Base-by-base conservation (phyloP, 2,797 vertebrate species). In the Amblyopsis hoosieri region DNA sequence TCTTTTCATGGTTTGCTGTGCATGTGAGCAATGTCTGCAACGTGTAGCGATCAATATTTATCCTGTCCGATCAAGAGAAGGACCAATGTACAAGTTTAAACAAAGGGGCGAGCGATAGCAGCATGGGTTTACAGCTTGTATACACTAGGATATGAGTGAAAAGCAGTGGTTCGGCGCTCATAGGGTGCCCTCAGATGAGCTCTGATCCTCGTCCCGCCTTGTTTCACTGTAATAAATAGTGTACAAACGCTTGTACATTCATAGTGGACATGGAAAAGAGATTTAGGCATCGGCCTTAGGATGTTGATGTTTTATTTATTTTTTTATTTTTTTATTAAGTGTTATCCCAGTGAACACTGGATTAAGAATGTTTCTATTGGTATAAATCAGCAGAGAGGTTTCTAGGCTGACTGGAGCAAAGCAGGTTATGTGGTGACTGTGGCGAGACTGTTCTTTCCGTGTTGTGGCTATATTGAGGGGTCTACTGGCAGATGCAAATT, bases 161-260 rank as follows among this genome's bases (percentile, higher is more conserved):
- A 88, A 92, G 91, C 88, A 90, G 88, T 65, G 70, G 68, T 91
- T 91, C 80, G 2, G 80, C 69, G 83, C 78, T 89, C 83, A 85
- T 82, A 84, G 66, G 80, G 76, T 51, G 74, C 74, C 80, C 75
- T 68, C 69, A 86, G 78, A 74, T 59, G 61, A 69, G 69, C 81
- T 78, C 82, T 85, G 87, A 92, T 90, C 90, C 90, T 85, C 91
- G 89, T 93, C 85, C 66, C 17, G 67, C 74, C 88, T 88, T 92
- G 91, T 92, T 92, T 75, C 76, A 67, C 73, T 80, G 78, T 87
- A 91, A 93, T 92, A 90, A 92, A 90, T 88, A 91, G 3, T 29
- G 23, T 29, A 29, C 23, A 29, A 29, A 77, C 64, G 76, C 90
- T 91, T 91, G 89, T 93, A 82, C 86, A 90, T 84, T 89, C 83